These are phyloP conservation scores for Propithecus deckenii DNA, from an alignment of 2,797 vertebrate genomes.

Conservation along the genomic window DNA sequence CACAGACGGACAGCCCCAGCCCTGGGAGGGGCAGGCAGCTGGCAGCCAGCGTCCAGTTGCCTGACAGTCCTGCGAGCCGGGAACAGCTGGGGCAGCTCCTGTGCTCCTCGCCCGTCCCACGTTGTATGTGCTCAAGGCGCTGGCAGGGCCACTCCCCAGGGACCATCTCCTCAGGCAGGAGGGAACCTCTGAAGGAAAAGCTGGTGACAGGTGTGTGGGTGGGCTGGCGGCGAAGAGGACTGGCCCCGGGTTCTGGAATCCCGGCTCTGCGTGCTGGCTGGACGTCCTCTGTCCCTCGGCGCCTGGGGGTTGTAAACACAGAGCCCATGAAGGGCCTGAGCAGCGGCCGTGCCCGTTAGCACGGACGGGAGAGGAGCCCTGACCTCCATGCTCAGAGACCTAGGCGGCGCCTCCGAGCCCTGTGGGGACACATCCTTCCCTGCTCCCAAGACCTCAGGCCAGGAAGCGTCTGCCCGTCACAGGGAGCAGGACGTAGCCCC, in stretches of 20 bases:
- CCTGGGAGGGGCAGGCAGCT: constrained; percentile 40
- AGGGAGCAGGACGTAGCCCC: neutral
- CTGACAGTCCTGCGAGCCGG: neutral
- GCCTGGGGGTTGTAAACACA: neutral
- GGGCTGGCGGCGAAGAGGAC: neutral
- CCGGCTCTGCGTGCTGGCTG: neutral
- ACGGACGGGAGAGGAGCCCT: neutral
- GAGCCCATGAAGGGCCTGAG: neutral
- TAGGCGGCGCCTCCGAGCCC: neutral
- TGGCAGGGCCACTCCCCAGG: neutral
- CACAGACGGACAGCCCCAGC: neutral
- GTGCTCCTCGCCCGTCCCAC: too few relatives aligned
- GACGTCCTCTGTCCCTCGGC: neutral
- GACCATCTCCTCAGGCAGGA: neutral
- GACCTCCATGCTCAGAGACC: neutral
- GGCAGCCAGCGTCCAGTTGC: neutral
- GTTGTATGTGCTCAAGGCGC: neutral
- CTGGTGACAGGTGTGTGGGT: neutral
- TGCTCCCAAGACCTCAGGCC: neutral
- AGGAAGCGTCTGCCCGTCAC: neutral
- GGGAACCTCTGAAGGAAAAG: neutral
- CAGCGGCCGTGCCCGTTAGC: fast-evolving
- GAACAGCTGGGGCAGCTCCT: constrained; percentile 29
- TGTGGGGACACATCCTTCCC: neutral
- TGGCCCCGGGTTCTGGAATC: neutral